phyloP scores from a whole-genome alignment of 2,797 vertebrate genomes.

The Sternarchorhynchus goeldii region DNA sequence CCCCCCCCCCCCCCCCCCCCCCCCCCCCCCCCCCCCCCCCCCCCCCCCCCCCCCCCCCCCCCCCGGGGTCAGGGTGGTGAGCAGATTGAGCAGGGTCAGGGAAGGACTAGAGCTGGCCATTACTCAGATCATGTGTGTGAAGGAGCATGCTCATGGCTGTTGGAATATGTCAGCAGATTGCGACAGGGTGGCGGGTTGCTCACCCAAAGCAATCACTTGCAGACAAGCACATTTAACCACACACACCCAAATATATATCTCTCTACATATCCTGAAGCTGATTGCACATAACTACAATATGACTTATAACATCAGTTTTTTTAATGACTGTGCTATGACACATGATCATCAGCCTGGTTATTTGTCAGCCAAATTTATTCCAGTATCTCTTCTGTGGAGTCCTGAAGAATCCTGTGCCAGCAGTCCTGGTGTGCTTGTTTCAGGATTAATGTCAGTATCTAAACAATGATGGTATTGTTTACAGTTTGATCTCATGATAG shows the following conservation, averaged over 20 bases:
- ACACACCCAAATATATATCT: constrained; percentile 12
- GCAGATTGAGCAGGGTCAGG: no score
- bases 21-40: no score
- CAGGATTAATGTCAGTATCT: neutral
- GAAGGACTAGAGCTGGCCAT: no score
- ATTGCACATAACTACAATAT: constrained; percentile 5
- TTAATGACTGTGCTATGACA: neutral
- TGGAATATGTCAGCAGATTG: constrained; percentile 30
- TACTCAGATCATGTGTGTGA: no score
- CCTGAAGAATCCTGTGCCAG: neutral
- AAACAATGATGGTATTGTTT: no score
- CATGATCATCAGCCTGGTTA: neutral
- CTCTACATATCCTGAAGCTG: constrained; percentile 28
- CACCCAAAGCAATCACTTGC: neutral
- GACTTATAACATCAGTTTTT: constrained; percentile 10
- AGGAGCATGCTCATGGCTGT: constrained; percentile 38
- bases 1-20: no score
- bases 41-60: no score
- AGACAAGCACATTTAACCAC: constrained; percentile 11
- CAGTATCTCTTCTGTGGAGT: neutral
- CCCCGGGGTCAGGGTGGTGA: no score
- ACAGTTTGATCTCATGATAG: neutral
- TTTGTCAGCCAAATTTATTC: neutral
- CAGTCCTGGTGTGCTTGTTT: neutral
- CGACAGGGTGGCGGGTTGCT: constrained; percentile 10